These are phyloP conservation scores for Tetrax tetrax DNA, from an alignment of 2,113 vertebrate genomes.

Conservation along the genomic window DNA sequence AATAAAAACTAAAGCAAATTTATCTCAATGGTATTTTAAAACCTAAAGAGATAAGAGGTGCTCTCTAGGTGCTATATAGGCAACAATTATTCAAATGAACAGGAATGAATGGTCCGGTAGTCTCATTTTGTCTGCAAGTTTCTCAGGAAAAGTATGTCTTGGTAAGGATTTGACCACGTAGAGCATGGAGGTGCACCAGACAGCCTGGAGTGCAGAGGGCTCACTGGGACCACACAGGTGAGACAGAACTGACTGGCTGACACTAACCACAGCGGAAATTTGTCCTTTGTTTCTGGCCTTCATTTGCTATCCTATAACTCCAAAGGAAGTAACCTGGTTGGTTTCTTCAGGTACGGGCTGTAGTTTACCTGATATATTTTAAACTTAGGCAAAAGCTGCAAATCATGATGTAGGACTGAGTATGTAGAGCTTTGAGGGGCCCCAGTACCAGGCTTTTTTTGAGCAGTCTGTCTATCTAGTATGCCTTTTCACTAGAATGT, in stretches of 20 bases:
- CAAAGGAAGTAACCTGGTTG: not conserved
- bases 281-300: not conserved
- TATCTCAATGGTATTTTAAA: not conserved
- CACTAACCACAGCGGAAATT: not conserved
- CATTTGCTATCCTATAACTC: not conserved
- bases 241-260: not conserved
- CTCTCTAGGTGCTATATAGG: not conserved
- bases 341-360: not conserved
- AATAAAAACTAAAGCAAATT: not conserved
- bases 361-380: not conserved
- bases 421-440: not conserved
- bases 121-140: not conserved
- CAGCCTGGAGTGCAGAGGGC: not conserved
- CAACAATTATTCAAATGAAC: not conserved
- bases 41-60: not conserved
- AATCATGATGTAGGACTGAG: not conserved
- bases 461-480: not conserved
- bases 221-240: not conserved
- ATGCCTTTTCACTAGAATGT: not conserved
- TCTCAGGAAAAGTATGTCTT: not conserved
- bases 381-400: not conserved
- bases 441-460: not conserved
- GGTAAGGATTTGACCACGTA: not conserved
- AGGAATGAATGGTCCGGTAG: not conserved
- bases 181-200: not conserved